phyloP scores from a whole-genome alignment of 1,140 invertebrate genomes.

The Zaprionus taronus region DNA sequence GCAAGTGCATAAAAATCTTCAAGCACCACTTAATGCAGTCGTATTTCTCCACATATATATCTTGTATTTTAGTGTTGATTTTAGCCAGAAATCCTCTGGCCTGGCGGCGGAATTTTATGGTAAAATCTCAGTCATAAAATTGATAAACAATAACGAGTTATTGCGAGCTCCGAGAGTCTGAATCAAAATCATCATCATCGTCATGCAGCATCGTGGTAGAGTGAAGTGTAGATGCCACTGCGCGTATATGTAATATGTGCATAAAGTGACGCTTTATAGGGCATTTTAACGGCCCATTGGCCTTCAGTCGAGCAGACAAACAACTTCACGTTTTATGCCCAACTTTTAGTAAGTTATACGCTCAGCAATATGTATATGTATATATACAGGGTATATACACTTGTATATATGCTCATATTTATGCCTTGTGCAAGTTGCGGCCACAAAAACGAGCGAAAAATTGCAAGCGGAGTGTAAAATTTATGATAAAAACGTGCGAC shows the following conservation, averaged over 20 bases:
- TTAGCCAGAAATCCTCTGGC: background rate
- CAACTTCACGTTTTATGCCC: slow-evolving; percentile 36
- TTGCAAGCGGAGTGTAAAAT: slow-evolving; percentile 75
- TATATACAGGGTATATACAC: background rate
- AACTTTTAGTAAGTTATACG: slow-evolving; percentile 29
- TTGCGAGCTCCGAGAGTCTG: background rate
- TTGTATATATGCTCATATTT: slow-evolving; percentile 7
- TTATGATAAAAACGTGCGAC: slow-evolving; percentile 79
- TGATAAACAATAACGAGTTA: slow-evolving; percentile 56
- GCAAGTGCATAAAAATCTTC: background rate
- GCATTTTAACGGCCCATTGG: slow-evolving; percentile 50
- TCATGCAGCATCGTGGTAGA: background rate
- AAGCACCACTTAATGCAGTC: background rate
- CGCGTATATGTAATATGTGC: slow-evolving; percentile 31
- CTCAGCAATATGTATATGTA: background rate
- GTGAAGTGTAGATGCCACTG: background rate
- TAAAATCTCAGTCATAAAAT: slow-evolving; percentile 52
- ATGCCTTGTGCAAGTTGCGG: slow-evolving; percentile 23
- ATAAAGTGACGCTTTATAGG: slow-evolving; percentile 27
- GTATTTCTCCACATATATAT: background rate
- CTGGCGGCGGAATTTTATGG: background rate
- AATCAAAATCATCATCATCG: slow-evolving; percentile 5
- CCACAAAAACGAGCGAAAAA: slow-evolving; percentile 52
- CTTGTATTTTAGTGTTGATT: background rate
- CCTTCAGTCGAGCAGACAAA: slow-evolving; percentile 4